Percentiles rank a stretch among this genome's conserved stretches.
These are phyloP conservation scores for Ophioninae sp. DNA, from an alignment of 2,888 invertebrate species.

Conservation along the genomic window DNA sequence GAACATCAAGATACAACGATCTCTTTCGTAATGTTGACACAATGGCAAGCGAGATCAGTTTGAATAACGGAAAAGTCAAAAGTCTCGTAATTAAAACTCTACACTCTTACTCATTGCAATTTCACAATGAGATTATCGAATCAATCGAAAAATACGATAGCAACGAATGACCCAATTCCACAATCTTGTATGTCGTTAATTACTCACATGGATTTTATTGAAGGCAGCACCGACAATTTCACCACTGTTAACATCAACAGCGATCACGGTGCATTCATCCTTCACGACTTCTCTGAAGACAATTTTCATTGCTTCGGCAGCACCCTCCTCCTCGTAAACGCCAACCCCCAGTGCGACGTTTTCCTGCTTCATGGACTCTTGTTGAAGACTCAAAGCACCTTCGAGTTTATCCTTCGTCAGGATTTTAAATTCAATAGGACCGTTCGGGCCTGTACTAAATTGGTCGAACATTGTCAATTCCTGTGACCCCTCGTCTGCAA, in stretches of 20 bases:
- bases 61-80: neutral
- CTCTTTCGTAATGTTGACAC: neutral
- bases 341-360: slow-evolving; percentile 73
- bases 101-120: too few relatives aligned
- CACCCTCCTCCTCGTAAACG: slow-evolving; percentile 71
- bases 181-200: neutral
- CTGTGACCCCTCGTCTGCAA: slow-evolving; percentile 23
- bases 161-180: too few relatives aligned
- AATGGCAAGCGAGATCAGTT: neutral
- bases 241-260: slow-evolving; percentile 82
- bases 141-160: too few relatives aligned
- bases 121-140: too few relatives aligned
- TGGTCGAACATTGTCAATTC: slow-evolving; percentile 57
- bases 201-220: slow-evolving; percentile 86
- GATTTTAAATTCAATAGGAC: slow-evolving; percentile 68
- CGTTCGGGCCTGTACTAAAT: slow-evolving; percentile 57
- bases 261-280: slow-evolving; percentile 86
- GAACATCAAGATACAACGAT: neutral
- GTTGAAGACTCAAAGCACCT: slow-evolving; percentile 69
- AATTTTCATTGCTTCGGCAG: slow-evolving; percentile 70
- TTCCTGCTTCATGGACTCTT: slow-evolving; percentile 71
- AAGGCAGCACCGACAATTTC: slow-evolving; percentile 85
- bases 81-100: too few relatives aligned
- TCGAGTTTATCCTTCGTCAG: slow-evolving; percentile 68
- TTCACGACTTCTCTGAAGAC: slow-evolving; percentile 74